Evolutionary conservation across 2,888 invertebrate species (phyloP), one percentile per base, ranked within the genome.

Genomic region (Lacanobia wlatinum): DNA sequence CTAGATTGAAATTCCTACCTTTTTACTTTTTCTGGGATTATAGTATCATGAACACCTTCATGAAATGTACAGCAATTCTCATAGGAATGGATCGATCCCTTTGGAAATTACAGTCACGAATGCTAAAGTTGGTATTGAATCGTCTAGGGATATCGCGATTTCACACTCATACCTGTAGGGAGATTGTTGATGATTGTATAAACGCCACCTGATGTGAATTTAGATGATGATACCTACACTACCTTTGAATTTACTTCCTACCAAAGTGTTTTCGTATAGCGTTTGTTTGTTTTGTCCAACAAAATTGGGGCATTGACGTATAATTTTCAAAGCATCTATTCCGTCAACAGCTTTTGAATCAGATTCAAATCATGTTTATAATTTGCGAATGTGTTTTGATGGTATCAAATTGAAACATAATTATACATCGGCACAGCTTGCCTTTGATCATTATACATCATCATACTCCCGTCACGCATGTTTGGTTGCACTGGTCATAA

Each of bases 131-230:
- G 5, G n/a, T 46, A 46, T 56, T 55, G 16, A 61, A 10, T 38
- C 60, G 1, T 61, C 43, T 14, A 23, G 60, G 64, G 76, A 56
- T 12, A 52, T 65, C 28, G 64, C 16, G 40, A 73, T 80, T 65
- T 62, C 61, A 52, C 28, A 53, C 56, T 56, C 16, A 23, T 18
- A 38, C n/a, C 21, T 62, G 1, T 70, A 34, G 40, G n/a, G 46
- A 52, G 21, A 64, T 53, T 12, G 14, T 59, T 62, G 38, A 55
- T 60, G 43, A 65, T 28, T 21, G 21, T 52, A 40, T 21, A 58
- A 16, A 48, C 46, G 16, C 21, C 28, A 56, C 14, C 8, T 69
- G 21, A 38, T 34, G 2, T 46, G 6, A 55, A 1, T 69, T 46
- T 46, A 14, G 21, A 43, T 18, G 9, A 12, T 53, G 21, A 5